These are phyloP conservation scores for Calephelis virginiensis DNA, from an alignment of 1,140 invertebrate species.

Conservation along the genomic window DNA sequence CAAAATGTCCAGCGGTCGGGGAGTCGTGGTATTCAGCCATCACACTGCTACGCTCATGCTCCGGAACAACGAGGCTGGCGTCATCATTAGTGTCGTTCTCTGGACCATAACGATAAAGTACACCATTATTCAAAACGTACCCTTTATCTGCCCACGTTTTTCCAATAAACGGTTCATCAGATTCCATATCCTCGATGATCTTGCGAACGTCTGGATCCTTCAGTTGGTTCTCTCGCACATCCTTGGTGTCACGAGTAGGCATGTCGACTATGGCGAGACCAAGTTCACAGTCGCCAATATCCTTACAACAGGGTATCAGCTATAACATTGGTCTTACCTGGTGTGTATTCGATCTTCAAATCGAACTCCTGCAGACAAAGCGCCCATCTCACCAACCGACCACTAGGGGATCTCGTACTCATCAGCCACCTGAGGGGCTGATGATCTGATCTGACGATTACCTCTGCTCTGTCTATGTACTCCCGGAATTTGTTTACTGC, in stretches of 20 bases:
- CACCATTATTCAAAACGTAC: slow-evolving; percentile 39
- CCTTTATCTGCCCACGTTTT: slow-evolving; percentile 27
- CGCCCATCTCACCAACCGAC: slow-evolving; percentile 68
- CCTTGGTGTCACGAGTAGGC: slow-evolving; percentile 21
- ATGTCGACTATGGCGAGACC: slow-evolving; percentile 32
- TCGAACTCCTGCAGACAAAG: slow-evolving; percentile 64
- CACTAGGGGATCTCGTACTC: slow-evolving; percentile 59
- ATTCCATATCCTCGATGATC: slow-evolving; percentile 40
- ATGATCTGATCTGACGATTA: slow-evolving; percentile 60
- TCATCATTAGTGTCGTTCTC: slow-evolving; percentile 9
- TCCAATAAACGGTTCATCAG: slow-evolving; percentile 28
- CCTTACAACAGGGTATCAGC: slow-evolving; percentile 38
- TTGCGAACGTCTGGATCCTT: slow-evolving; percentile 36
- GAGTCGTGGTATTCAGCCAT: slow-evolving; percentile 42
- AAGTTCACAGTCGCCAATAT: background rate
- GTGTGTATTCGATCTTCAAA: slow-evolving; percentile 41
- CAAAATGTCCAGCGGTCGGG: slow-evolving; percentile 40
- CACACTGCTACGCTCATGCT: slow-evolving; percentile 24
- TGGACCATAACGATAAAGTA: slow-evolving; percentile 32
- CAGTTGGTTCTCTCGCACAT: slow-evolving; percentile 39
- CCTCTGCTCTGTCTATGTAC: slow-evolving; percentile 51
- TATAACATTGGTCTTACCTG: slow-evolving; percentile 42
- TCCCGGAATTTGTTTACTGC: slow-evolving; percentile 62
- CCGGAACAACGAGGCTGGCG: slow-evolving; percentile 33
- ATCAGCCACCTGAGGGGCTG: slow-evolving; percentile 74